Evolutionary conservation across 92 coral and sea anemone genomes (phyloP).

Genomic region (Siderastrea siderea): DNA sequence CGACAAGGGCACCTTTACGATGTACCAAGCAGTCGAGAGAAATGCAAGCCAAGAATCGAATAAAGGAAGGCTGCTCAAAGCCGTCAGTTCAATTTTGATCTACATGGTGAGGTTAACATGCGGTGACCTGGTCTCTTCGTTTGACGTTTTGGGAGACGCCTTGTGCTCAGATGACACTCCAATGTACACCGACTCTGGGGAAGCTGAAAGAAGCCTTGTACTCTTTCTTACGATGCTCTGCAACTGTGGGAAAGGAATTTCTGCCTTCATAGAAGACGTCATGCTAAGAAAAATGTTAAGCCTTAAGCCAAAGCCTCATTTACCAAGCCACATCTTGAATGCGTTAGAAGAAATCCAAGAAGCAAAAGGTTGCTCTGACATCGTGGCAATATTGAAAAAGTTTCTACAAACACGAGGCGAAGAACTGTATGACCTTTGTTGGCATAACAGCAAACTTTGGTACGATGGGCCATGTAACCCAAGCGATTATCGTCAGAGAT

Average conservation of each 20-base stretch:
- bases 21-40: conserved; percentile 63
- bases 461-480: conserved; percentile 43
- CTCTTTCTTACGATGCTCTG: conserved; percentile 77
- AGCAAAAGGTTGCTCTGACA: conserved; percentile 60
- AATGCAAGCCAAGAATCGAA: conserved; percentile 1
- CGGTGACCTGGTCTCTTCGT: conserved; percentile 28
- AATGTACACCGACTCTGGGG: conserved; percentile 19
- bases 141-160: conserved; percentile 73
- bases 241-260: conserved; percentile 75
- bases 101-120: conserved; percentile 67
- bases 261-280: conserved; percentile 45
- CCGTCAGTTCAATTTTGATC: conserved; percentile 38
- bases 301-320: conserved; percentile 21
- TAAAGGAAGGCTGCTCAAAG: conserved; percentile 1
- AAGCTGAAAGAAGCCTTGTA: conserved; percentile 72
- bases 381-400: conserved; percentile 58
- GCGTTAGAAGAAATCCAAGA: conserved; percentile 65
- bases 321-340: conserved; percentile 62
- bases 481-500: conserved; percentile 13
- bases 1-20: conserved; percentile 29
- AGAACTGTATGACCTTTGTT: conserved; percentile 72
- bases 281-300: conserved; percentile 55
- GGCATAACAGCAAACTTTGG: conserved; percentile 54
- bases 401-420: conserved; percentile 75
- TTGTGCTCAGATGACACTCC: neutral